Evolutionary conservation across 1,140 invertebrate species (phyloP), one percentile per base, ranked within the genome.

Genomic region (Pissodes strobi): DNA sequence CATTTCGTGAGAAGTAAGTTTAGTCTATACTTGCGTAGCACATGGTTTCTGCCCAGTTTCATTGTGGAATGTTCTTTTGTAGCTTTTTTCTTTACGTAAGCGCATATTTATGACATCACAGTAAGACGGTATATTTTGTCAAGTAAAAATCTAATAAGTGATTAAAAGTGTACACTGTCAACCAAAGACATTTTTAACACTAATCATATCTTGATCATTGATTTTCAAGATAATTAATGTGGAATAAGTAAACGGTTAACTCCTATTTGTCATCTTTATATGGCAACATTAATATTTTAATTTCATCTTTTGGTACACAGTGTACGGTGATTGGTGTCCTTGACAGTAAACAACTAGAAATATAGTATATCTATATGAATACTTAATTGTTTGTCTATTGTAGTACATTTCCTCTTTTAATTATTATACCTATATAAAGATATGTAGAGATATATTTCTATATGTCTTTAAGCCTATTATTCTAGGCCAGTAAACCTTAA

Each of bases 81-180:
- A 45, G 9, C 41, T 10, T 45, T 49, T 49, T 25, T 43, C 9
- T 22, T 46, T 34, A 15, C 45, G 8, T 48, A 59, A 46, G 56
- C 41, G 56, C 56, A 59, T 59, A 46, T 46, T 23, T 59, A 19
- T 27, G 12, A 55, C 45, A 61, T 61, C 58, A 61, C 58, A 61
- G 58, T 51, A 61, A 60, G 58, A 61, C 37, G 45, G 46, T 61
- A 61, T 49, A 34, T 19, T 45, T 39, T 37, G 10, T 59, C 22
- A 37, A 59, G 41, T 57, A 43, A 48, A 59, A 30, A 12, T 55
- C n/a, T n/a, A n/a, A n/a, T n/a, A n/a, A n/a, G n/a, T n/a, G n/a
- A n/a, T n/a, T n/a, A 15, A 6, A 46, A 46, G 18, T 34, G 3
- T 46, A 19, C 25, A 49, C 10, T 8, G 46, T 27, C 10, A 23